phyloP scores from a whole-genome alignment of 2,888 invertebrate genomes.

The Drosophila mercatorum region DNA sequence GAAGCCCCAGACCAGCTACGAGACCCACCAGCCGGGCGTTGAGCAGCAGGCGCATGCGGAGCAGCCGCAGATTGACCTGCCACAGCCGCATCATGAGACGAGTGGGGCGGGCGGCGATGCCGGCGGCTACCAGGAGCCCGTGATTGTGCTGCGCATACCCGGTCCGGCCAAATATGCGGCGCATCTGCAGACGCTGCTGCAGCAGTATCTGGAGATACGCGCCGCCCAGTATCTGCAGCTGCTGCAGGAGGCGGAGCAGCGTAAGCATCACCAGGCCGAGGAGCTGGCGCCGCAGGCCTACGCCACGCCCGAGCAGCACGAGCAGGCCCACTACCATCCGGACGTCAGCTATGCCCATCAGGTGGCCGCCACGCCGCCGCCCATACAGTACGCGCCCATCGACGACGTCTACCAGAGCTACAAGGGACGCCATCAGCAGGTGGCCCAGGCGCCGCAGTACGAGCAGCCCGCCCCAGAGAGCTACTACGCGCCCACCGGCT shows the following conservation, averaged over 20 bases:
- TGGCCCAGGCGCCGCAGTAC: slow-evolving; percentile 48
- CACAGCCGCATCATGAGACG: slow-evolving; percentile 47
- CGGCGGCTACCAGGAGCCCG: slow-evolving; percentile 80
- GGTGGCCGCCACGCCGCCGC: slow-evolving; percentile 57
- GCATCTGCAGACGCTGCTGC: slow-evolving; percentile 83
- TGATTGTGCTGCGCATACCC: slow-evolving; percentile 84
- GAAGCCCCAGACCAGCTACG: slow-evolving; percentile 76
- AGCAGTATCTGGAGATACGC: slow-evolving; percentile 84
- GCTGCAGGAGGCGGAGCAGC: slow-evolving; percentile 82
- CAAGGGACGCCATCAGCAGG: slow-evolving; percentile 74
- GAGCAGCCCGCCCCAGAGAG: slow-evolving; percentile 54
- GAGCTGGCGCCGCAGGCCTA: slow-evolving; percentile 38
- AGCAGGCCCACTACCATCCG: slow-evolving; percentile 59
- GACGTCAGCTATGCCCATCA: slow-evolving; percentile 71
- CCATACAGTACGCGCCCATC: slow-evolving; percentile 76
- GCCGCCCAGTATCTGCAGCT: slow-evolving; percentile 83
- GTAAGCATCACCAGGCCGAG: slow-evolving; percentile 65
- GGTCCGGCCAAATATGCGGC: slow-evolving; percentile 84
- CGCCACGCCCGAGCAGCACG: slow-evolving; percentile 45
- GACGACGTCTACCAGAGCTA: slow-evolving; percentile 82
- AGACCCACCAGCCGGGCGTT: slow-evolving; percentile 37
- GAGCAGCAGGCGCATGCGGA: slow-evolving; percentile 50
- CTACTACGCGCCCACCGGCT: slow-evolving; percentile 57
- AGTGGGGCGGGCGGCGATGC: slow-evolving; percentile 23
- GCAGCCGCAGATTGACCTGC: slow-evolving; percentile 69